These are phyloP conservation scores for Tetrao urogallus DNA, from an alignment of 2,113 vertebrate species.

Conservation along the genomic window DNA sequence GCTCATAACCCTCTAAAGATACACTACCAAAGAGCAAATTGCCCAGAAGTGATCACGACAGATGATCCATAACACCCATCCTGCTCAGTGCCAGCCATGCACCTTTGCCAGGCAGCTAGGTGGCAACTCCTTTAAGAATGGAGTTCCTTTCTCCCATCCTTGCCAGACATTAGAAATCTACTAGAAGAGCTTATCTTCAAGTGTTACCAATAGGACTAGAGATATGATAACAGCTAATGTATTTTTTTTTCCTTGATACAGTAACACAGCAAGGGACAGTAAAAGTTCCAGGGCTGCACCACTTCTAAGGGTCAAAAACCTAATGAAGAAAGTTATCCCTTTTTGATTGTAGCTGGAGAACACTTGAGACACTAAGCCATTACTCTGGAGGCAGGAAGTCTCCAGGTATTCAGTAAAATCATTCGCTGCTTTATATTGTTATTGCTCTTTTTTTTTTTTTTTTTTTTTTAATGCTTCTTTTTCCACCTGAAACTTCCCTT, in stretches of 20 bases:
- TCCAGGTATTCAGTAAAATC: background rate
- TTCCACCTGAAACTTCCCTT: background rate
- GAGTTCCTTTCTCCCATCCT: background rate
- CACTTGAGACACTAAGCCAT: background rate
- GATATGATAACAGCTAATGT: background rate
- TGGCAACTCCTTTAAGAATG: background rate
- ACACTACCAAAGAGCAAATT: background rate
- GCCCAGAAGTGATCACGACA: background rate
- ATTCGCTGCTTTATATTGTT: background rate
- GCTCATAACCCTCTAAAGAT: background rate
- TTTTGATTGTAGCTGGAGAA: background rate
- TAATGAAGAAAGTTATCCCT: background rate
- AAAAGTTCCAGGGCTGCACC: background rate
- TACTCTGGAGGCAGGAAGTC: background rate
- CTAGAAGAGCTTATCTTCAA: background rate
- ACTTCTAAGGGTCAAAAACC: background rate
- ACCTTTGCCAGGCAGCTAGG: background rate
- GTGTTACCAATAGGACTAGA: background rate
- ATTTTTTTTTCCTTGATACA: background rate
- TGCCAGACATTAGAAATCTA: background rate
- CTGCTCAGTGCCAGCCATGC: background rate
- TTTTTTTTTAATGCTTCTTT: background rate
- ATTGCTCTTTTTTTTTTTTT: background rate
- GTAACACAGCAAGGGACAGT: background rate
- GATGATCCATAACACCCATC: background rate